Evolutionary conservation across 1,140 invertebrate genomes (phyloP).

Genomic region (Formica exsecta): DNA sequence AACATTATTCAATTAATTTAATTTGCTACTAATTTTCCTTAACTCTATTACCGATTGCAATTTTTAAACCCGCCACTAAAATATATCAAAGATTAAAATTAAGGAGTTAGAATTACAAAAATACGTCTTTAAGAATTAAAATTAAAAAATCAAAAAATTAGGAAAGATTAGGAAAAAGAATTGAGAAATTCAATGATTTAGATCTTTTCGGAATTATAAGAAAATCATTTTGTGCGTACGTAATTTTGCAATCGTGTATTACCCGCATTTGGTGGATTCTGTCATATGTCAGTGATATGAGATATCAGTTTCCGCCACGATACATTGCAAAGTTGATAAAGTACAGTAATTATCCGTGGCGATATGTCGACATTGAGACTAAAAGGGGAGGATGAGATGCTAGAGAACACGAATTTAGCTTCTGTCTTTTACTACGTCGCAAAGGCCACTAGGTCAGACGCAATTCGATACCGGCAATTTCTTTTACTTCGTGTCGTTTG

Average conservation of each 20-base stretch:
- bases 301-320: neutral
- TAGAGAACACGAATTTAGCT: conserved; percentile 18
- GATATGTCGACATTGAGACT: neutral
- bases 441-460: conserved; percentile 48
- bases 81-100: neutral
- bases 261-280: neutral
- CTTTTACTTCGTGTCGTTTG: neutral
- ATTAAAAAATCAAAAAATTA: no score
- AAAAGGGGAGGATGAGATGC: neutral
- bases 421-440: neutral
- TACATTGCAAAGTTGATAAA: neutral
- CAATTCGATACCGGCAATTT: conserved; percentile 29
- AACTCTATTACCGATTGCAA: neutral
- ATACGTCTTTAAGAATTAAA: no score
- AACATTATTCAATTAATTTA: conserved; percentile 35
- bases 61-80: neutral
- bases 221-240: no score
- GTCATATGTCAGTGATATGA: neutral
- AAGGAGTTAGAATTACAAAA: no score
- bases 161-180: neutral
- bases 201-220: neutral
- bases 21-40: conserved; percentile 6
- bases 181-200: neutral
- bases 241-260: conserved; percentile 1
- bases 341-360: neutral